Base-by-base conservation (phyloP, 2,113 vertebrate genomes). In the Conger conger region DNA sequence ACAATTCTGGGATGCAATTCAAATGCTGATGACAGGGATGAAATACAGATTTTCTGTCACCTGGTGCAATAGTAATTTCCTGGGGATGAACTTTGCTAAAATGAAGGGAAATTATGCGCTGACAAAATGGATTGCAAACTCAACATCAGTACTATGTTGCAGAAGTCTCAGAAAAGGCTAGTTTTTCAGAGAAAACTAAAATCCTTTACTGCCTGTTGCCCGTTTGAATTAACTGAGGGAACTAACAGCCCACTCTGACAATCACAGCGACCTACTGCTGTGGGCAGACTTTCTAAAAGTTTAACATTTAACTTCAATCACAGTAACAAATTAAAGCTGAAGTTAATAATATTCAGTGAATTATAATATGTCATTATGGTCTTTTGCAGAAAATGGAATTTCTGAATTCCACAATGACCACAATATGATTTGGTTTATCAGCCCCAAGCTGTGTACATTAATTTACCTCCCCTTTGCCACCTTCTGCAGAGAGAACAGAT, bases 231-330 rank as follows among this genome's bases (percentile, higher is more conserved):
- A n/a, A n/a, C n/a, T n/a, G n/a, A n/a, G 8, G 20, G 18, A 63
- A 63, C 6, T 3, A 20, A 63, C 57, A 27, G 57, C 20, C 57
- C 57, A 63, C 57, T 63, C 27, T 27, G 20, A 60, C 57, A 6
- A 27, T 4, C 2, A 27, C 20, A 27, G 57, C 57, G 5, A 63
- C 57, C 18, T 63, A 27, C 57, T 63, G 57, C 57, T 27, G 18
- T 20, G 57, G 57, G 11, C 57, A 63, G 20, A 63, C 18, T 63
- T 63, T 18, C 57, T 63, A 63, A 27, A 63, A 63, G 57, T 8
- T 63, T 63, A 63, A 63, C 57, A 63, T 63, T 57, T 63, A 63
- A 63, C 57, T 63, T 63, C 57, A 63, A 63, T 63, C 57, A 63
- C 18, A 20, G 27, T 7, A 27, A 23, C 57, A 63, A 23, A 63